These are phyloP conservation scores for Mirza zaza DNA, from an alignment of 2,113 vertebrate species.

Conservation along the genomic window DNA sequence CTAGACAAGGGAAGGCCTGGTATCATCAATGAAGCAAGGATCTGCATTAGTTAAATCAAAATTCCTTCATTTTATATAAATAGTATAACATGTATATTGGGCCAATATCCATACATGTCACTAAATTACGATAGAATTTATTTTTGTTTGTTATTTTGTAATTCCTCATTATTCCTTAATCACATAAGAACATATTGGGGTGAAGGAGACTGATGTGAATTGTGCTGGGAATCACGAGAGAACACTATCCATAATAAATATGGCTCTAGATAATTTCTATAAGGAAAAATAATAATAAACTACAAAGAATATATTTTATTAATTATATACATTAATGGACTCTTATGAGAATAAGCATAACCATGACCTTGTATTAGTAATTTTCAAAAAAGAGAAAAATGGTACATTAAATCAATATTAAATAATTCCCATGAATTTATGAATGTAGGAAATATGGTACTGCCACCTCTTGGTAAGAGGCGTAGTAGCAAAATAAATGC, in stretches of 20 bases:
- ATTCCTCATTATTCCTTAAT: not conserved
- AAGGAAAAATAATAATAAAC: not conserved
- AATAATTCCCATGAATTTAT: not conserved
- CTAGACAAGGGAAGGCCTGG: too few species aligned
- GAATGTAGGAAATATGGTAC: not conserved
- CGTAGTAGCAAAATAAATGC: not conserved
- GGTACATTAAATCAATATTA: not conserved
- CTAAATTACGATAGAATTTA: not conserved
- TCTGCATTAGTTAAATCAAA: not conserved
- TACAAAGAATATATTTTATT: not conserved
- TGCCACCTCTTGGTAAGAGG: not conserved
- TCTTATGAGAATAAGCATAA: not conserved
- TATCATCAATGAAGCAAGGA: not conserved
- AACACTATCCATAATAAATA: not conserved
- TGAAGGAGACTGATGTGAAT: not conserved
- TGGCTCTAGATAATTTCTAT: not conserved
- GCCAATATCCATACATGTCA: not conserved
- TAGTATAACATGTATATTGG: not conserved
- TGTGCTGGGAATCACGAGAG: not conserved
- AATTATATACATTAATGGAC: not conserved
- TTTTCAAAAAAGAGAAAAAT: not conserved
- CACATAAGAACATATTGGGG: not conserved
- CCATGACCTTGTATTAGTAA: not conserved
- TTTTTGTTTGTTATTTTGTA: not conserved
- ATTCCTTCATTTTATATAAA: not conserved